Evolutionary conservation across 2,888 invertebrate species (phyloP), one percentile per base, ranked within the genome.

Genomic region (Aporophyla nigra): DNA sequence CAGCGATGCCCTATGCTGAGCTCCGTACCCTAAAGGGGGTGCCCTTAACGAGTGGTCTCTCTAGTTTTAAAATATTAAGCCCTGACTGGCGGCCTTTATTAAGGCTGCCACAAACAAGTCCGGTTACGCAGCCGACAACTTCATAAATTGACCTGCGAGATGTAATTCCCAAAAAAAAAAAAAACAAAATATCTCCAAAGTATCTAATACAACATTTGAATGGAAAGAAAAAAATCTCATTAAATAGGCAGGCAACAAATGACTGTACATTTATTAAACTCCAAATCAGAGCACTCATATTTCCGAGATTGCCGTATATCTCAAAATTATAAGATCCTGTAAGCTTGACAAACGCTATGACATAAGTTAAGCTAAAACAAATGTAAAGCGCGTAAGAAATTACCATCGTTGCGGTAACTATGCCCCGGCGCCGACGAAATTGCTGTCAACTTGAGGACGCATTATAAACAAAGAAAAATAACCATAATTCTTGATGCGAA

Each of bases 301-400:
- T 79, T 67, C 40, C 27, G 27, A 71, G 62, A 74, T 79, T 76
- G 43, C 56, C 24, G 59, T 72, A 27, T 88, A 87, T 84, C 84
- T 76, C 84, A 68, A 84, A 86, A 86, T 84, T 81, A 83, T 78
- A 76, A 68, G 75, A 76, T 54, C 19, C 56, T 51, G 68, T 74
- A 87, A 92, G 88, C 88, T 78, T 91, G 92, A 92, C 88, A 91
- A 91, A 92, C 86, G 88, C 63, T 82, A 81, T 78, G 81, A 87
- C 89, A 92, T 92, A 91, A 91, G 89, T 91, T 85, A 75, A 54
- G 67, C 68, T 83, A 53, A 83, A 81, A 76, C 67, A 77, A 76
- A 71, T 62, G 62, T 71, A 76, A 74, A 80, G 76, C 74, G 74
- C 53, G 40, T 78, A 66, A 79, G 56, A 71, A 51, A 87, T 86